Evolutionary conservation across 2,888 invertebrate genomes (phyloP).

Genomic region (Magallana nippona): DNA sequence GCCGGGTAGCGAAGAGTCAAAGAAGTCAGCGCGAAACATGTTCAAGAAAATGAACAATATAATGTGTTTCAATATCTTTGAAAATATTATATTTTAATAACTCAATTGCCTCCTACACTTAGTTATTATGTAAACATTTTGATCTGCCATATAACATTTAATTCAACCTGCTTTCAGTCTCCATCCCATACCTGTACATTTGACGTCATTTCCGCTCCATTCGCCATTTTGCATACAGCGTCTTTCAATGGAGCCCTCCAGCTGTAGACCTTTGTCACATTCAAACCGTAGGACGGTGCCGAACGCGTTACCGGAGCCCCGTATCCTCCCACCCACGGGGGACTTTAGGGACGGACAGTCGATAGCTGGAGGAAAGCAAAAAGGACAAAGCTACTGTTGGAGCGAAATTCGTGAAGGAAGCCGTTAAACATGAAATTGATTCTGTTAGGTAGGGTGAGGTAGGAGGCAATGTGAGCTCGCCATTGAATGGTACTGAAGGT

Average conservation of each 20-base stretch:
- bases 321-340: constrained; percentile 94
- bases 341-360: constrained; percentile 95
- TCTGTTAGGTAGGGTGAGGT: not conserved
- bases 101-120: constrained; percentile 4
- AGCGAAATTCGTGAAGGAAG: too few relatives aligned
- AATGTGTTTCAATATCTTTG: too few relatives aligned
- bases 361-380: constrained; percentile 85
- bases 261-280: constrained; percentile 95
- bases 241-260: constrained; percentile 93
- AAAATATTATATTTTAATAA: not conserved
- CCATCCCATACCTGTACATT: constrained; percentile 84
- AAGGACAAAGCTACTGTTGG: not conserved
- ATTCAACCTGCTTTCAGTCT: not conserved
- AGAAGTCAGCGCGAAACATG: too few relatives aligned
- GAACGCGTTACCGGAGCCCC: constrained; percentile 95
- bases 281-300: constrained; percentile 97
- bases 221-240: constrained; percentile 95
- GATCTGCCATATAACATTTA: not conserved
- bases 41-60: too few relatives aligned
- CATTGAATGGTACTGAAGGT: not conserved
- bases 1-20: too few relatives aligned
- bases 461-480: constrained; percentile 12
- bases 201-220: constrained; percentile 88
- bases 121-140: not conserved
- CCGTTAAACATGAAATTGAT: too few relatives aligned